These are phyloP conservation scores for Pterocles orientalis DNA, from an alignment of 2,113 vertebrate genomes.

Conservation along the genomic window DNA sequence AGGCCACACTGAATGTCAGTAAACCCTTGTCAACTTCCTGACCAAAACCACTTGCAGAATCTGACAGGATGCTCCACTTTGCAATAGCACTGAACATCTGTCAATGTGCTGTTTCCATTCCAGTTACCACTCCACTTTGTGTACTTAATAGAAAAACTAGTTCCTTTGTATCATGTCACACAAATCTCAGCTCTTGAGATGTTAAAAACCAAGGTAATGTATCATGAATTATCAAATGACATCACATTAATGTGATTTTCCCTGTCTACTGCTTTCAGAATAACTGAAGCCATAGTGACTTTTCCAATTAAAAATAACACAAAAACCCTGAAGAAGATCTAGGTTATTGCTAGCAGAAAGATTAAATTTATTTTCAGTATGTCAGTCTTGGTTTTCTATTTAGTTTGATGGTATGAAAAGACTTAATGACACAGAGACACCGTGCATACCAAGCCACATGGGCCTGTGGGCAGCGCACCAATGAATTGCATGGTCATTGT, in stretches of 20 bases:
- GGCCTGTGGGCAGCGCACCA: background rate
- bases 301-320: background rate
- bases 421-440: background rate
- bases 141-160: background rate
- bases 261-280: background rate
- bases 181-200: background rate
- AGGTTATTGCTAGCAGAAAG: background rate
- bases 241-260: background rate
- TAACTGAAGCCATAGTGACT: background rate
- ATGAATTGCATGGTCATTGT: background rate
- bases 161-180: background rate
- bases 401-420: background rate
- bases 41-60: background rate
- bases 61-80: background rate
- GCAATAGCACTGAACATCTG: accelerated
- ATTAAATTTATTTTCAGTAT: background rate
- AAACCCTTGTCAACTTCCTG: background rate
- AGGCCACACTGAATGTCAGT: background rate
- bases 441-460: background rate
- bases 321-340: background rate
- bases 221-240: background rate
- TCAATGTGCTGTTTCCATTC: background rate
- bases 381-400: background rate
- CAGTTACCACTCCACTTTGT: background rate
- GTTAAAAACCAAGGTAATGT: background rate